Conservation (phyloP, 2,113 vertebrate genomes). For the Mirza zaza region DNA sequence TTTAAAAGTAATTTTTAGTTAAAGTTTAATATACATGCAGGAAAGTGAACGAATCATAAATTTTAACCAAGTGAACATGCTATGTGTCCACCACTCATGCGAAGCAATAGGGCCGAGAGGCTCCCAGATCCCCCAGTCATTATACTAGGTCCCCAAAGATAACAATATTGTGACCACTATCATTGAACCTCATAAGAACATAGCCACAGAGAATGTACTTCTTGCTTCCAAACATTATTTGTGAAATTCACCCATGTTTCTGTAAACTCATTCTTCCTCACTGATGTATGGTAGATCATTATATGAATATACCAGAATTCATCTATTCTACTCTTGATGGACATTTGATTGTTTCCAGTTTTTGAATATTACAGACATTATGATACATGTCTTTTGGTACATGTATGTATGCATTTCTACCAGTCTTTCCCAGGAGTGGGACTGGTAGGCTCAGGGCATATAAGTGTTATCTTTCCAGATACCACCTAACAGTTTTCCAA, state of each 20-base stretch:
- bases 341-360: not conserved
- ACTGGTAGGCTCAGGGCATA: accelerated
- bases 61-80: not conserved
- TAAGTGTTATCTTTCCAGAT: not conserved
- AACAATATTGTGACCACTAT: not conserved
- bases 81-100: not conserved
- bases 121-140: not conserved
- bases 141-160: not conserved
- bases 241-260: not conserved
- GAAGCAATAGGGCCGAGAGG: not conserved
- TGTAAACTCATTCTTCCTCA: not conserved
- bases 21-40: not conserved
- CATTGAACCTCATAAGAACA: not conserved
- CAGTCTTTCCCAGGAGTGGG: not conserved
- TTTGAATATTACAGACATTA: not conserved
- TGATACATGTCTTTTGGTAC: not conserved
- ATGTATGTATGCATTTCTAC: not conserved
- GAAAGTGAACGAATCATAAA: not conserved
- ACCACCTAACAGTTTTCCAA: not conserved
- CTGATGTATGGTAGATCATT: not conserved
- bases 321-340: not conserved
- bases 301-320: not conserved
- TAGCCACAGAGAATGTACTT: not conserved
- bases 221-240: not conserved
- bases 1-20: not conserved